Conservation (phyloP, 2,888 invertebrate species). For the Lordiphosa fenestrarum region DNA sequence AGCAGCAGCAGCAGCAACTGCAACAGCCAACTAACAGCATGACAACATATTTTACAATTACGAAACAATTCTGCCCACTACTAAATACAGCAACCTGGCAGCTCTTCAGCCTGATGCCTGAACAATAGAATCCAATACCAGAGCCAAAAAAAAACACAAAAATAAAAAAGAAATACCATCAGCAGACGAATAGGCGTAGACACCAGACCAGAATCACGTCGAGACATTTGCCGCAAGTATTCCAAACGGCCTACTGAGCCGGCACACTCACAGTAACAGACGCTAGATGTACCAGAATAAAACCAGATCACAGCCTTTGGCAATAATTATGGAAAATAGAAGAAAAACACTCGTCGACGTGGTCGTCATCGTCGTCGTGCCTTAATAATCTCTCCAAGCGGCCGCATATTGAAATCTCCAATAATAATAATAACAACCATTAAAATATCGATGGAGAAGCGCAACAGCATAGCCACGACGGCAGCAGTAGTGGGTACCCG, state of each 20-base stretch:
- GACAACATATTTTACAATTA: conserved; percentile 71
- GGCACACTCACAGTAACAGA: conserved; percentile 27
- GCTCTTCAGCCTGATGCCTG: conserved; percentile 39
- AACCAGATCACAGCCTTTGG: conserved; percentile 72
- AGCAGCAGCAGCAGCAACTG: conserved; percentile 38
- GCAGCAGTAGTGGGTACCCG: conserved; percentile 10
- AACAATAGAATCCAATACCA: conserved; percentile 51
- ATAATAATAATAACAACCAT: conserved; percentile 43
- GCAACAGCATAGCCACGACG: conserved; percentile 5
- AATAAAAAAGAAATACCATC: conserved; percentile 15
- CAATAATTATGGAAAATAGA: conserved; percentile 67
- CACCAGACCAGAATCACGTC: conserved; percentile 46
- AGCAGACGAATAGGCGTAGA: conserved; percentile 49
- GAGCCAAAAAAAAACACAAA: conserved; percentile 2
- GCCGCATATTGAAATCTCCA: conserved; percentile 59
- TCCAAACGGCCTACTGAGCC: conserved; percentile 46
- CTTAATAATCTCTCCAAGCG: conserved; percentile 61
- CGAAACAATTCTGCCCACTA: conserved; percentile 70
- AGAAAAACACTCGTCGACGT: conserved; percentile 40
- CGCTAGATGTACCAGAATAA: conserved; percentile 44
- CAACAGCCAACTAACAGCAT: conserved; percentile 40
- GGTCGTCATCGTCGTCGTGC: conserved; percentile 45
- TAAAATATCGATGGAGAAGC: conserved; percentile 38
- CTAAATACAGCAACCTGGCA: conserved; percentile 51
- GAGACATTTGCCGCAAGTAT: conserved; percentile 7